These are phyloP conservation scores for Pseudococcus longispinus DNA, from an alignment of 2,888 invertebrate species.

Conservation along the genomic window DNA sequence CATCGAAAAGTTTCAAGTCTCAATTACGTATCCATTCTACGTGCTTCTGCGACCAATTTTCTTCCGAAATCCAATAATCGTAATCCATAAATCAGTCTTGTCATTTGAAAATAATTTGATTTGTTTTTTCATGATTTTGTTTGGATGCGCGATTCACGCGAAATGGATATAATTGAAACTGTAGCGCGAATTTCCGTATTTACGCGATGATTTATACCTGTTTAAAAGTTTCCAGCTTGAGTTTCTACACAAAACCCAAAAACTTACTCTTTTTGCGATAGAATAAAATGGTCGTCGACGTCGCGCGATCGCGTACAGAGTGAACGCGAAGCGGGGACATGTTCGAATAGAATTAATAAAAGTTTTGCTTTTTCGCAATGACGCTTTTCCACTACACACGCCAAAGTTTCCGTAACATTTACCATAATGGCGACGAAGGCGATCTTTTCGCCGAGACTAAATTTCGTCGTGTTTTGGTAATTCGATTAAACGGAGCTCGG, in stretches of 20 bases:
- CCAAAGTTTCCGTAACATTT: background rate
- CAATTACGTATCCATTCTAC: background rate
- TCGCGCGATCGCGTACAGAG: background rate
- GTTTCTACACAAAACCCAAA: background rate
- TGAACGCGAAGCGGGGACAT: too few species aligned
- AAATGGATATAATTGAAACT: background rate
- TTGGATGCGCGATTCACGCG: background rate
- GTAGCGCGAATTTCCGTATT: background rate
- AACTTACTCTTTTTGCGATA: background rate
- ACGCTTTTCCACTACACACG: background rate
- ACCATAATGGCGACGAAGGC: background rate
- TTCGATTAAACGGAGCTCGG: background rate
- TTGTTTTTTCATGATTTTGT: background rate
- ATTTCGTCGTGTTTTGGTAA: background rate
- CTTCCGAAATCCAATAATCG: background rate
- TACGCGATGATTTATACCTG: background rate
- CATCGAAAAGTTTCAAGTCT: too few species aligned
- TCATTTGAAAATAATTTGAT: background rate
- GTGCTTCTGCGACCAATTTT: background rate
- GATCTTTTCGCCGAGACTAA: background rate
- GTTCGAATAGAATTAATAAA: slow-evolving; percentile 6
- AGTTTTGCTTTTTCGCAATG: background rate
- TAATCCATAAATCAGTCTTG: background rate
- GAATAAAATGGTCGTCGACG: background rate
- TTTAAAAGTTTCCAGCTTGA: background rate